Evolutionary conservation across 2,797 vertebrate genomes (phyloP), one percentile per base, ranked within the genome.

Genomic region (Rhabdomys pumilio): DNA sequence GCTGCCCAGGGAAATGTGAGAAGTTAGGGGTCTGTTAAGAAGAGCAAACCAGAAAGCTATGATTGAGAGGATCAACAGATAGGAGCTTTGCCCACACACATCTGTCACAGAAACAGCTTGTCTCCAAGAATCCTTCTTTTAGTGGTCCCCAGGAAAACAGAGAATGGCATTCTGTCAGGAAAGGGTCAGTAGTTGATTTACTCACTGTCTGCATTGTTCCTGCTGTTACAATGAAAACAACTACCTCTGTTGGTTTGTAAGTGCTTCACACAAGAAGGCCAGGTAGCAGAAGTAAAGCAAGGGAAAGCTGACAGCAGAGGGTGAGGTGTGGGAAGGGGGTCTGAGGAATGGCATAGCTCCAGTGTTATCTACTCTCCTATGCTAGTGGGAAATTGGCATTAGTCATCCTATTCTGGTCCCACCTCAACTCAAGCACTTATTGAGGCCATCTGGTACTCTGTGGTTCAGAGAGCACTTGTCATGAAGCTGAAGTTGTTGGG

Each of bases 141-240:
- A 17, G 65, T 83, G 94, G 95, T 88, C 94, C 94, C 92, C 88
- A 80, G 97, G 96, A 96, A 98, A 93, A 96, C 95, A 97, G 96
- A 98, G 95, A 98, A 97, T 87, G 57, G 88, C 96, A 95, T 93
- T 77, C 95, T 97, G 97, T 95, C 95, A 96, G 97, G 96, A 95
- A 94, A 89, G 96, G 95, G 96, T 97, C 96, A 98, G 89, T 72
- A 97, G 96, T 96, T 95, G 95, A 97, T 96, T 97, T 91, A 96
- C 87, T 97, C 50, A 2, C 72, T 94, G 5, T 31, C 96, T 98
- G 96, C 97, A 92, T 38, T 89, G 34, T 57, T 55, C 69, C 77
- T 94, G 29, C 10, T 63, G 69, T 38, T 41, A 85, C 17, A 75
- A 34, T 0, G 0, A 90, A 79, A 67, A 61, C 13, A 72, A 57